Evolutionary conservation across 2,888 invertebrate genomes (phyloP).

Genomic region (Euphydryas editha): DNA sequence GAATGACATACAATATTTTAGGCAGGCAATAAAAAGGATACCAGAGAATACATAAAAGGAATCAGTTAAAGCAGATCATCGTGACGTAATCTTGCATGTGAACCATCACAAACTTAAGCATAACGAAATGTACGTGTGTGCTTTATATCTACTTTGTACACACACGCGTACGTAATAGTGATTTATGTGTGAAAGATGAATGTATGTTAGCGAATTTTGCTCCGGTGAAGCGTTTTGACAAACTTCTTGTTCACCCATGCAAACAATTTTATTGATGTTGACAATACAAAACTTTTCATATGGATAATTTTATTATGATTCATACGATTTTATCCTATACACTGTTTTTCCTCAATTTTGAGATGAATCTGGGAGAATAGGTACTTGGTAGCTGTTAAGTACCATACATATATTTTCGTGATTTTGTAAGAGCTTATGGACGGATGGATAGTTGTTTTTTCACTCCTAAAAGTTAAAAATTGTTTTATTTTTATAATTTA

Average conservation of each 20-base stretch:
- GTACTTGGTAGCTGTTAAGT: not conserved
- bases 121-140: not conserved
- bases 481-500: too few relatives aligned
- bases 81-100: not conserved
- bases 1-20: too few relatives aligned
- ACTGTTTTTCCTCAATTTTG: not conserved
- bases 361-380: not conserved
- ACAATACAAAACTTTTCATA: conserved; percentile 1
- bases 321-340: not conserved
- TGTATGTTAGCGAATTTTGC: conserved; percentile 1
- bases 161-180: not conserved
- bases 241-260: conserved; percentile 8
- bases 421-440: too few relatives aligned
- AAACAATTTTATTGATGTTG: conserved; percentile 12
- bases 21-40: too few relatives aligned
- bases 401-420: too few relatives aligned
- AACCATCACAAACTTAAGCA: not conserved
- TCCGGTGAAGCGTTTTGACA: not conserved
- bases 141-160: not conserved
- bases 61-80: not conserved
- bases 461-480: too few relatives aligned
- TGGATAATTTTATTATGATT: conserved; percentile 8
- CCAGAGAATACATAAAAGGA: too few relatives aligned
- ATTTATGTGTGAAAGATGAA: conserved; percentile 4
- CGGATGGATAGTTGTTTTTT: too few relatives aligned